These are phyloP conservation scores for Lepidonotus clava DNA, from an alignment of 2,888 invertebrate genomes.

Conservation along the genomic window DNA sequence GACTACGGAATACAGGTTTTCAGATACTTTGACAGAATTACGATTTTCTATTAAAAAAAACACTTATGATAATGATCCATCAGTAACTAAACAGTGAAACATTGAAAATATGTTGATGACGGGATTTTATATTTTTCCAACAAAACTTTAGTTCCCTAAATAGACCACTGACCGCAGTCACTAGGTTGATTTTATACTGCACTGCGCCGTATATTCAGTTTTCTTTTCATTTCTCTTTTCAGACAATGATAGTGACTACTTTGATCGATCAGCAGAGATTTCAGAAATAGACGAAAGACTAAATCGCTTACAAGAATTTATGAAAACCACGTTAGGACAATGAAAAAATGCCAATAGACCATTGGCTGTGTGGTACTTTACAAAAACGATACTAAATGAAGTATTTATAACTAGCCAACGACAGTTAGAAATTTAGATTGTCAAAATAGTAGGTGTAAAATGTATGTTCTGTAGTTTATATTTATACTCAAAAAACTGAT, in stretches of 20 bases:
- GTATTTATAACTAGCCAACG: background rate
- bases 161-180: background rate
- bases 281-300: conserved; percentile 78
- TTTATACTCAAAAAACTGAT: background rate
- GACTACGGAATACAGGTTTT: too few relatives aligned
- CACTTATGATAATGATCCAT: too few relatives aligned
- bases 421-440: background rate
- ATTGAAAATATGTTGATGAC: too few relatives aligned
- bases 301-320: conserved; percentile 72
- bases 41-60: too few relatives aligned
- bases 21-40: too few relatives aligned
- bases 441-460: too few relatives aligned
- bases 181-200: too few relatives aligned
- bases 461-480: background rate
- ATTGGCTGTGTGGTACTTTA: background rate
- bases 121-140: background rate
- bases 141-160: background rate
- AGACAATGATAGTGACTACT: conserved; percentile 70
- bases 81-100: too few relatives aligned
- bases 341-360: too few relatives aligned
- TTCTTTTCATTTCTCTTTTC: background rate
- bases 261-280: conserved; percentile 77
- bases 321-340: conserved; percentile 50
- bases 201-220: too few relatives aligned
- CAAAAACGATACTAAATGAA: background rate